Percentiles rank a stretch among this genome's conserved stretches.
Conservation (phyloP, 1,140 invertebrate species). For the Mercenaria mercenaria region DNA sequence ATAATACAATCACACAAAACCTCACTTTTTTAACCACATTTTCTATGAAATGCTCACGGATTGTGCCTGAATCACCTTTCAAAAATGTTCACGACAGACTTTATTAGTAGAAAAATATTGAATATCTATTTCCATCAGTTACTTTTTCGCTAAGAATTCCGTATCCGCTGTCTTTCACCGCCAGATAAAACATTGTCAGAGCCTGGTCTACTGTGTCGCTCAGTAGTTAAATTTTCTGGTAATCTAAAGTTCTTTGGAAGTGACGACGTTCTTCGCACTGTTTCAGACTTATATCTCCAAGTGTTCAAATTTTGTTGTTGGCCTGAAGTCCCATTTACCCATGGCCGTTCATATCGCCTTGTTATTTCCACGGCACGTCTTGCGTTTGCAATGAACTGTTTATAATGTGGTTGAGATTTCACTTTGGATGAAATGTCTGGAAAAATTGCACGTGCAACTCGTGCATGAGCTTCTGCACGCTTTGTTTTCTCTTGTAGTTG, state of each 20-base stretch:
- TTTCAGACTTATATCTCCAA: not conserved
- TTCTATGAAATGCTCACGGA: no score
- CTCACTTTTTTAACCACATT: no score
- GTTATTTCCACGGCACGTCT: constrained; percentile 56
- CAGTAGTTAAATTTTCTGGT: constrained; percentile 16
- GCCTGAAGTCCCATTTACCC: constrained; percentile 1
- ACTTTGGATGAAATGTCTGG: constrained; percentile 45
- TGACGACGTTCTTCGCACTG: constrained; percentile 22
- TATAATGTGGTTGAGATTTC: constrained; percentile 30
- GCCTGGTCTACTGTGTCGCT: not conserved
- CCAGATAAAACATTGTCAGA: not conserved
- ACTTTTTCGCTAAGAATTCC: constrained; percentile 12
- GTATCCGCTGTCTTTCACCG: not conserved
- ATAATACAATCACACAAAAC: no score
- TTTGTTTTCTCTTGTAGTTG: constrained; percentile 37
- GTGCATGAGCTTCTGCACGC: not conserved
- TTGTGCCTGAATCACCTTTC: no score
- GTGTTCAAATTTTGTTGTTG: not conserved
- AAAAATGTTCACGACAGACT: no score
- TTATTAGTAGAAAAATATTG: no score
- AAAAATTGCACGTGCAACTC: constrained; percentile 16
- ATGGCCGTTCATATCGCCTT: constrained; percentile 55
- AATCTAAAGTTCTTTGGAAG: constrained; percentile 59
- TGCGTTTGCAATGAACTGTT: constrained; percentile 56
- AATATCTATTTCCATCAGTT: no score